These are phyloP conservation scores for Sinosuthora webbiana DNA, from an alignment of 2,113 vertebrate genomes.

Conservation along the genomic window DNA sequence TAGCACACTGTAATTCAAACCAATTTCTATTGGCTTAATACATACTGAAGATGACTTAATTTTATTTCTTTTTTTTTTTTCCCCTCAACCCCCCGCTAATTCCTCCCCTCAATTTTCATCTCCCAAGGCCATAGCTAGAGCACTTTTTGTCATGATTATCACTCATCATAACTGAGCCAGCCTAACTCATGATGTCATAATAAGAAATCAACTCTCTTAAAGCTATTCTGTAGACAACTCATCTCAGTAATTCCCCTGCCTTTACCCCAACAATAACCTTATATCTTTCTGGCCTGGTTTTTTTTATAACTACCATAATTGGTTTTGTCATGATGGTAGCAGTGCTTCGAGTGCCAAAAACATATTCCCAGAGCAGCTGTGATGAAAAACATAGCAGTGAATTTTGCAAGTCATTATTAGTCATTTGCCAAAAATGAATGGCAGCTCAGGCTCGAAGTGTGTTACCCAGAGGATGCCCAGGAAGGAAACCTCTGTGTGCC, in stretches of 20 bases:
- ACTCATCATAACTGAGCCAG: neutral
- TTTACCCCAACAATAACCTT: neutral
- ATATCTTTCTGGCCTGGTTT: neutral
- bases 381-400: slow-evolving; percentile 30
- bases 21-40: neutral
- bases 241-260: neutral
- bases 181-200: neutral
- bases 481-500: neutral
- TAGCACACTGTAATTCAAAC: neutral
- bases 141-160: neutral
- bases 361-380: neutral
- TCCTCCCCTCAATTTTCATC: neutral
- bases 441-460: neutral
- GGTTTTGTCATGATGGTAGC: slow-evolving; percentile 28
- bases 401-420: slow-evolving; percentile 45
- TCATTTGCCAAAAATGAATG: slow-evolving; percentile 14
- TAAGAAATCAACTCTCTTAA: neutral
- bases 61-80: neutral
- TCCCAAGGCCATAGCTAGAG: neutral
- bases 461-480: neutral
- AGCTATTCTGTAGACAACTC: slow-evolving; percentile 8
- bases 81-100: neutral
- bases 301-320: neutral
- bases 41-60: neutral
- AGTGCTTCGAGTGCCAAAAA: slow-evolving; percentile 21